Conservation (phyloP, 2,888 invertebrate genomes). For the Catocala sponsa region DNA sequence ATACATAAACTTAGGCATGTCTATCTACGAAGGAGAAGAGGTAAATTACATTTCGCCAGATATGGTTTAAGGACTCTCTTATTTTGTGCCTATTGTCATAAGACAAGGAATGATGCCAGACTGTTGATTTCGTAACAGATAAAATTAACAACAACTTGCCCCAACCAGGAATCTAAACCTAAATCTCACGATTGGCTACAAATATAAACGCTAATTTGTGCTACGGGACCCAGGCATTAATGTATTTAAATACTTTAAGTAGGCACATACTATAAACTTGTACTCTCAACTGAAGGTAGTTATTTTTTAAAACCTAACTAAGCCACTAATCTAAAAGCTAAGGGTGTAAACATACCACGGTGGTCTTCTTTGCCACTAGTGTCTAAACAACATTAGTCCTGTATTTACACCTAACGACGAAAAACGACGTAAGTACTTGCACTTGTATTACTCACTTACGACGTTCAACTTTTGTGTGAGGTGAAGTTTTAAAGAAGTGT, state of each 20-base stretch:
- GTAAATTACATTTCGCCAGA: too few relatives aligned
- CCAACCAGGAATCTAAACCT: too few relatives aligned
- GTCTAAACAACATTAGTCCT: slow-evolving; percentile 78
- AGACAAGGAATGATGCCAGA: too few relatives aligned
- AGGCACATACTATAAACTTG: neutral
- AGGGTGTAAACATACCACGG: slow-evolving; percentile 79
- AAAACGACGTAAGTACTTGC: slow-evolving; percentile 56
- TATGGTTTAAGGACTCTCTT: too few relatives aligned
- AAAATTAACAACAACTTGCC: too few relatives aligned
- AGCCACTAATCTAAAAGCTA: slow-evolving; percentile 67
- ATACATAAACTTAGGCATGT: too few relatives aligned
- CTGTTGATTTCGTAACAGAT: too few relatives aligned
- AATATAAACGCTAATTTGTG: too few relatives aligned
- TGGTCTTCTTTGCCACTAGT: slow-evolving; percentile 76
- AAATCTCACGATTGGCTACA: too few relatives aligned
- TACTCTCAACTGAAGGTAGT: slow-evolving; percentile 34
- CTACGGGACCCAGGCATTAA: neutral
- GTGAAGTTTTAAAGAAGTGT: slow-evolving; percentile 71
- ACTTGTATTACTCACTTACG: slow-evolving; percentile 43
- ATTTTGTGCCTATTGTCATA: too few relatives aligned
- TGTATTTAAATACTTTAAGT: neutral
- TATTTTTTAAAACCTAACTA: slow-evolving; percentile 65
- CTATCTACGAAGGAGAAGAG: too few relatives aligned
- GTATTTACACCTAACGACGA: slow-evolving; percentile 42
- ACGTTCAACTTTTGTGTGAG: slow-evolving; percentile 49